These are phyloP conservation scores for Oscheius sp. DNA, from an alignment of 2,888 invertebrate genomes.

Conservation along the genomic window DNA sequence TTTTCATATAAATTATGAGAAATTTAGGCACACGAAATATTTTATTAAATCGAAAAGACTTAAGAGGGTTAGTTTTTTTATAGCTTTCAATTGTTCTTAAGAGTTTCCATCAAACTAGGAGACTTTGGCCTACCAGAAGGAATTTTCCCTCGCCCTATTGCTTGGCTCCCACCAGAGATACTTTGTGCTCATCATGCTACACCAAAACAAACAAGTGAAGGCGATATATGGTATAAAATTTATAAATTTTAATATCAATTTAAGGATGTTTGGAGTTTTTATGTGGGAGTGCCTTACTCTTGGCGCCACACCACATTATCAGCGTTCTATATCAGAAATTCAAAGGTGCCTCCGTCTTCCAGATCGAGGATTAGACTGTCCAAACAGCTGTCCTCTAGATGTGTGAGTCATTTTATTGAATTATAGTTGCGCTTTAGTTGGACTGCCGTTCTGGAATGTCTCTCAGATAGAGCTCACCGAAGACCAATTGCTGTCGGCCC, in stretches of 20 bases:
- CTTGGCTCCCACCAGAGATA: slow-evolving; percentile 66
- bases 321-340: slow-evolving; percentile 63
- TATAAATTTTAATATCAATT: neutral
- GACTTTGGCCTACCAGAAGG: slow-evolving; percentile 67
- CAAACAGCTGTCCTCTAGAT: slow-evolving; percentile 60
- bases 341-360: slow-evolving; percentile 53
- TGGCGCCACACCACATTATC: slow-evolving; percentile 66
- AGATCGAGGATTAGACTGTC: slow-evolving; percentile 63
- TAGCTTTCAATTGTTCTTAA: neutral
- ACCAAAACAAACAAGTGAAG: slow-evolving; percentile 62
- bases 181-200: slow-evolving; percentile 57
- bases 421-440: slow-evolving; percentile 42
- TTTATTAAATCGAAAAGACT: slow-evolving; percentile 55
- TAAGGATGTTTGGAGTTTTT: slow-evolving; percentile 66
- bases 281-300: slow-evolving; percentile 67
- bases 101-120: slow-evolving; percentile 59
- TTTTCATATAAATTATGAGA: no score
- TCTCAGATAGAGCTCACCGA: slow-evolving; percentile 63
- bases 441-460: slow-evolving; percentile 59
- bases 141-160: slow-evolving; percentile 60
- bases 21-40: slow-evolving; percentile 64
- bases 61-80: slow-evolving; percentile 43
- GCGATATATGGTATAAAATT: slow-evolving; percentile 60
- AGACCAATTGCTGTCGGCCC: slow-evolving; percentile 61
- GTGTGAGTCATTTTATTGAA: slow-evolving; percentile 48